These are phyloP conservation scores for Limenitis camilla DNA, from an alignment of 2,888 invertebrate genomes.

Conservation along the genomic window DNA sequence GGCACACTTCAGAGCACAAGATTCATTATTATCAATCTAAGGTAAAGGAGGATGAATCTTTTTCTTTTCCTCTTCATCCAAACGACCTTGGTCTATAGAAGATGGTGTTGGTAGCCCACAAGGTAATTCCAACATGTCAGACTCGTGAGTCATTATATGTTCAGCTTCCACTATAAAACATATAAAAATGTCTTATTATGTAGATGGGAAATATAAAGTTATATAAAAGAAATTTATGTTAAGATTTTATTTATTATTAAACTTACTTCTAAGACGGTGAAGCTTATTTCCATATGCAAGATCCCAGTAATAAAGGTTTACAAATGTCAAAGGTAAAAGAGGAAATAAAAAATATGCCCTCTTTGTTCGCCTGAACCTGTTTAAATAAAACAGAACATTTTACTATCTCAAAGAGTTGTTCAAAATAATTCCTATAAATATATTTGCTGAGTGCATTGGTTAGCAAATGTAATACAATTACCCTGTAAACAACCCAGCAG, in stretches of 20 bases:
- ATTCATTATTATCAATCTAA: constrained; percentile 29
- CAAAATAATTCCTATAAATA: too few relatives aligned
- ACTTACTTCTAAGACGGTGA: constrained; percentile 82
- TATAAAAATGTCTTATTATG: neutral
- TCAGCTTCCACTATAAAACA: constrained; percentile 79
- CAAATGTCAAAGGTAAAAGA: constrained; percentile 81
- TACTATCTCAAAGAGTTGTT: too few relatives aligned
- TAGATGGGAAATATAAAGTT: neutral
- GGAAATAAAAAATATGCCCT: constrained; percentile 77
- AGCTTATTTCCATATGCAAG: constrained; percentile 85
- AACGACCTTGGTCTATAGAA: constrained; percentile 79
- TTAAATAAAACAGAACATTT: neutral
- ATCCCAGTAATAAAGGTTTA: constrained; percentile 82
- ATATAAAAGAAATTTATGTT: too few relatives aligned
- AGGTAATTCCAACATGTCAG: constrained; percentile 80
- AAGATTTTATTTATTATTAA: neutral
- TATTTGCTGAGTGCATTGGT: neutral
- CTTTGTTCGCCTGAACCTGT: constrained; percentile 76
- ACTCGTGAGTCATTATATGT: constrained; percentile 84
- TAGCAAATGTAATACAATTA: constrained; percentile 30
- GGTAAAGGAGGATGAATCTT: constrained; percentile 77
- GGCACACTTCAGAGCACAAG: constrained; percentile 15
- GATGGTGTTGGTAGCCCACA: constrained; percentile 84
- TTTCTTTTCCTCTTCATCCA: constrained; percentile 77
- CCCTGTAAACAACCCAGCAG: constrained; percentile 70